phyloP scores from a whole-genome alignment of 2,888 invertebrate genomes.

The Callyntrura guangdongensis region DNA sequence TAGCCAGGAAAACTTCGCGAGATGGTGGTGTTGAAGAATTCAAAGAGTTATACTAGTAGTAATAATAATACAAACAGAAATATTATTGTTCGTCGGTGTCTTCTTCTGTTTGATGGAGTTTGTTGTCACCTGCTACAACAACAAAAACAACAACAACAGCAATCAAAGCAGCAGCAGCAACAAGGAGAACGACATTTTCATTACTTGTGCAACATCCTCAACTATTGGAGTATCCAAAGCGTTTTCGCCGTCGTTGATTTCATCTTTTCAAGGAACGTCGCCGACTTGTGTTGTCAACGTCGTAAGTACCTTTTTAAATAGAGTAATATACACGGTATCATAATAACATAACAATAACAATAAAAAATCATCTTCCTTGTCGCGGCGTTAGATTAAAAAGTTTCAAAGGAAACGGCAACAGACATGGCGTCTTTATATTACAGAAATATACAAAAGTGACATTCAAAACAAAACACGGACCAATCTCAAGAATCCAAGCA shows the following conservation, averaged over 20 bases:
- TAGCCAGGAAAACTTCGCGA: constrained; percentile 10
- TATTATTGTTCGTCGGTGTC: neutral
- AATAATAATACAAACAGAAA: neutral
- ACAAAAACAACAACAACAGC: neutral
- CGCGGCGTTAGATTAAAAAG: constrained; percentile 30
- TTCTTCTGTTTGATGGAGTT: constrained; percentile 49
- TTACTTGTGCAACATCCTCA: neutral
- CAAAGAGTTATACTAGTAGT: constrained; percentile 14
- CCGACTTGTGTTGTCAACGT: constrained; percentile 48
- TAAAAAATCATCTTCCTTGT: constrained; percentile 17
- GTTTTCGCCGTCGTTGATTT: constrained; percentile 1
- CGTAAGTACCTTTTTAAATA: constrained; percentile 58
- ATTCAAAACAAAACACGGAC: neutral
- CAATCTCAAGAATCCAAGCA: too few species aligned
- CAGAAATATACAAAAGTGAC: neutral
- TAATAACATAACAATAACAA: neutral
- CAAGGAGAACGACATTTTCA: constrained; percentile 27
- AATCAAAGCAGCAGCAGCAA: neutral
- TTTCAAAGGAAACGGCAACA: constrained; percentile 3
- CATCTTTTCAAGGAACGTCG: constrained; percentile 12
- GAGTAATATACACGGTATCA: constrained; percentile 36
- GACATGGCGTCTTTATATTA: neutral
- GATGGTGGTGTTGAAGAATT: constrained; percentile 45
- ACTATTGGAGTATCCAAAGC: constrained; percentile 2
- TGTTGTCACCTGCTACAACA: constrained; percentile 11